These are phyloP conservation scores for Eospalax fontanierii DNA, from an alignment of 2,797 vertebrate species.

Conservation along the genomic window DNA sequence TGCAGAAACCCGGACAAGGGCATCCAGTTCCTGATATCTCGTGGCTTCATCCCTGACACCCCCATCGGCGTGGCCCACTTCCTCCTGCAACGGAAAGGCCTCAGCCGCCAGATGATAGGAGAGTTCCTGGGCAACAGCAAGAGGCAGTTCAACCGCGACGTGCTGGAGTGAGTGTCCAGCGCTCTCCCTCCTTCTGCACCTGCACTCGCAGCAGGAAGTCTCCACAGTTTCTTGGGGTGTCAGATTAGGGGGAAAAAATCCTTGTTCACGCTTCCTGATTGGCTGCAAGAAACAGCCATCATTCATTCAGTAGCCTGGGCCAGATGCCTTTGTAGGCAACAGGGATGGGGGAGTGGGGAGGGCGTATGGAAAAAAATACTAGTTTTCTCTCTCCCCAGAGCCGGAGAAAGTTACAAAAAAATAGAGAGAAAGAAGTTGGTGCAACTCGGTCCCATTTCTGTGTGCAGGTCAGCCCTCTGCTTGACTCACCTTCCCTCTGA, in stretches of 20 bases:
- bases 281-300: not conserved
- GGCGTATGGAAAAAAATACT: too few relatives aligned
- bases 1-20: slow-evolving; percentile 98
- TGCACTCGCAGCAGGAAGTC: not conserved
- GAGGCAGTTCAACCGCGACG: slow-evolving; percentile 98
- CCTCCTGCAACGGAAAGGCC: slow-evolving; percentile 97
- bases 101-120: slow-evolving; percentile 99
- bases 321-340: not conserved
- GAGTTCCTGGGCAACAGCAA: slow-evolving; percentile 99
- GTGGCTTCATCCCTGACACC: slow-evolving; percentile 98
- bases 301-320: not conserved
- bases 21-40: slow-evolving; percentile 98
- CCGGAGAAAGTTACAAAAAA: not conserved
- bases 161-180: slow-evolving; percentile 92
- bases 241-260: not conserved
- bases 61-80: slow-evolving; percentile 99
- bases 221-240: not conserved
- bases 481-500: not conserved
- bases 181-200: not conserved
- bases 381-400: not conserved
- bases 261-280: not conserved
- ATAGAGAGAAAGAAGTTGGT: too few relatives aligned
- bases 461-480: not conserved
- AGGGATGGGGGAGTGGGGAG: not conserved
- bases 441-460: not conserved